Base-by-base conservation (phyloP, 1,140 invertebrate genomes). In the Riptortus pedestris region DNA sequence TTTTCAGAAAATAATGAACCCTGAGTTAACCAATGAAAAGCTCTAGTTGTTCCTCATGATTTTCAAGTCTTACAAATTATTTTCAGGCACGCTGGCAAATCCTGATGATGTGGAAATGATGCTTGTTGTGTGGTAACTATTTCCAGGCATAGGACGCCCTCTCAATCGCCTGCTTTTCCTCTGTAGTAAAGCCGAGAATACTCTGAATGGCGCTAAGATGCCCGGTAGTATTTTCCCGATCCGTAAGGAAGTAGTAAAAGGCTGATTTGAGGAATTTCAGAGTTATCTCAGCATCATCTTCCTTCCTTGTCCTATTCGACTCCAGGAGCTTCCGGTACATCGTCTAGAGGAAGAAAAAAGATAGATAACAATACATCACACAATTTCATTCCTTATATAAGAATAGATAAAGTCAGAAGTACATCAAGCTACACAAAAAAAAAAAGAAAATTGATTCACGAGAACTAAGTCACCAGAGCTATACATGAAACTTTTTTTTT, bases 231-330 rank as follows among this genome's bases (percentile, higher is more conserved):
- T 91, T 92, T 70, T 91, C 88, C 68, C 85, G 85, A 72, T 93
- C 88, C 0, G 88, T 91, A 48, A 93, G 77, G 72, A 91, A 91
- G 73, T 93, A 91, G 72, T 90, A 93, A 69, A 93, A 82, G n/a
- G 89, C 88, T 62, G 88, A 91, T 75, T 91, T 91, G 60, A 93
- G 79, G 75, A 93, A 93, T 73, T 90, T 87, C 68, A 93, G 75
- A 7, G 88, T 92, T 65, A 91, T 85, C 76, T 91, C 88, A 47
- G 89, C 86, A 78, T 91, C 89, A 47, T 89, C 81, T 67, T 79
- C 79, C 69, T 78, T 82, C 71, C 81, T 81, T 59, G 66, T 55
- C 61, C 64, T 68, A 65, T 83, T 85, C 33, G 84, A 82, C 74
- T 89, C 86, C 67, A 90, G 77, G 69, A 89, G 79, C 67, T 85